Base-by-base conservation (phyloP, 2,888 invertebrate genomes). In the Tetropium fuscum region DNA sequence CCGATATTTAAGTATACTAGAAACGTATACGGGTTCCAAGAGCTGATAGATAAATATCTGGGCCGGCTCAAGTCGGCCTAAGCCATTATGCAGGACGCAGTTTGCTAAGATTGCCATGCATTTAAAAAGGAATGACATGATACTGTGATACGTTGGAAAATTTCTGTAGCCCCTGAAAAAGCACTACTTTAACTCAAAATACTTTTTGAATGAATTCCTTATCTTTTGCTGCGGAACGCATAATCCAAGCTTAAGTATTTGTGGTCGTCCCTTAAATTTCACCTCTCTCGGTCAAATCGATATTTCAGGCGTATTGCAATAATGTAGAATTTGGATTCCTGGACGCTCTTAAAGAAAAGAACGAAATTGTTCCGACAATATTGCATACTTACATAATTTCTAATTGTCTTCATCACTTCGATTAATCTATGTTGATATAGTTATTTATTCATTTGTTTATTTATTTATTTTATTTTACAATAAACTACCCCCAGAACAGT, bases 51-150 rank as follows among this genome's bases (percentile, higher is more conserved):
- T 48, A 48, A 34, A 32, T 34, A 48, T 20, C 48, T 48, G 6
- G 19, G 48, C 10, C 20, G 36, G 19, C 20, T 48, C 22, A 22
- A 13, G 11, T 19, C 36, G 3, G 20, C 34, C 44, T 34, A 48
- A 34, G 34, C 34, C 8, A 48, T 48, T 48, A 48, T 48, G 36
- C 20, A 34, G 22, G 48, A 34, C 48, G 48, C 48, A 16, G 22
- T 48, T 48, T 18, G 15, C 44, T 2, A 6, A 19, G 34, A 48
- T 48, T 32, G 47, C 20, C 11, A 32, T 13, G 47, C 32, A 48
- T 48, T 48, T 48, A 34, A 34, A 48, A 48, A 30, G 47, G 32
- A 48, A 48, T 18, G 30, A 48, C 30, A 20, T 25, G 11, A 18
- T 8, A 15, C 13, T 8, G n/a, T 7, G 25, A 44, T 25, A 16